Evolutionary conservation across 2,888 invertebrate species (phyloP), one percentile per base, ranked within the genome.

Genomic region (Spodoptera picta): DNA sequence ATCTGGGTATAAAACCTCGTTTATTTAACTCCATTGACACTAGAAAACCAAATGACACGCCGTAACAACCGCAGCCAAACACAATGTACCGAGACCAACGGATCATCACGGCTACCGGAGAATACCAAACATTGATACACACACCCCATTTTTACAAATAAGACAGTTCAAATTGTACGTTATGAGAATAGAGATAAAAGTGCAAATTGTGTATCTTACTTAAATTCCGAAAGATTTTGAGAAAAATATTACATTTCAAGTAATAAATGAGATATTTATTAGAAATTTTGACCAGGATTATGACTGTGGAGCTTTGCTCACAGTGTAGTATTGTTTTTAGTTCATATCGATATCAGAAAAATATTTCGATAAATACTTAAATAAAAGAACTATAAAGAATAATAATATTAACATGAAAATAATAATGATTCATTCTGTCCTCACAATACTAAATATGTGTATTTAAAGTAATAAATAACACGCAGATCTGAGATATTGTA

Each of bases 41-140:
- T 48, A 65, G 60, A 69, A 72, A 56, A 36, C 54, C 65, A 60
- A 69, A 77, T 73, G 73, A 75, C 72, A 76, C 75, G 67, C 60
- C 36, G 56, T 79, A 82, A 82, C 73, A 70, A 71, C 79, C 83
- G 79, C 77, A 75, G 73, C 84, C 75, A 66, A 56, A 64, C 73
- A 82, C 83, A 83, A 77, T 82, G 79, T 65, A 72, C 79, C 85
- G 67, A 63, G 65, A 76, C 83, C 68, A 75, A 87, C 78, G 83
- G 82, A 87, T 89, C 88, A 83, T 74, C 75, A 82, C 83, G 80
- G 81, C 75, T 77, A 55, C 68, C 64, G 69, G 77, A 62, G 62
- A 55, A 63, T 75, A 68, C 79, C 63, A 77, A 82, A 81, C 70
- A 77, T 67, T 59, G 56, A 41, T 23, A 51, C 54, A 72, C 66